Conservation (phyloP, 2,888 invertebrate species). For the Machimus atricapillus region DNA sequence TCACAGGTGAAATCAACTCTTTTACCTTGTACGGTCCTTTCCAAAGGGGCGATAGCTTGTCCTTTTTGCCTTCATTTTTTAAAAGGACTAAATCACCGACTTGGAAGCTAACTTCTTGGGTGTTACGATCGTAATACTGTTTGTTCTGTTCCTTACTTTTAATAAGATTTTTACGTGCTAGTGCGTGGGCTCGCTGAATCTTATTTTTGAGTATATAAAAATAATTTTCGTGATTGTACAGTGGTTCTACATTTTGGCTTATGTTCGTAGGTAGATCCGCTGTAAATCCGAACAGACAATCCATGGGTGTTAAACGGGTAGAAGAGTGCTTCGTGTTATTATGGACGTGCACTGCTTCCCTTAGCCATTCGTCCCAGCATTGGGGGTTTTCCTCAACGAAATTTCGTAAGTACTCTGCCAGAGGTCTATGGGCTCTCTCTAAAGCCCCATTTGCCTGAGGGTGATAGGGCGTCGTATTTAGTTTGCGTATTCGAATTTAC, state of each 20-base stretch:
- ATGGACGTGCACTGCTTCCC: not conserved
- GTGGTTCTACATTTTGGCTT: no score
- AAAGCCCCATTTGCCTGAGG: constrained; percentile 47
- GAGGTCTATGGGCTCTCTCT: not conserved
- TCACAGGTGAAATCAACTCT: not conserved
- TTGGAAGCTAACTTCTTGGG: no score
- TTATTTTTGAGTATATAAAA: not conserved
- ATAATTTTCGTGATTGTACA: no score
- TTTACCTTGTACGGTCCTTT: not conserved
- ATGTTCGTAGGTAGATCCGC: no score
- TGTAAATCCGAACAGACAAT: no score
- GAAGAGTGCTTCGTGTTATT: not conserved
- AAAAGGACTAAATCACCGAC: no score
- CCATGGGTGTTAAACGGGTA: not conserved
- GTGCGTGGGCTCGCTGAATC: not conserved
- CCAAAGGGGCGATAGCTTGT: not conserved
- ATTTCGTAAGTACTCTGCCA: not conserved
- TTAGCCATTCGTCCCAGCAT: not conserved
- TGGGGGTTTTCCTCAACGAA: not conserved
- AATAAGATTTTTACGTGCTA: not conserved
- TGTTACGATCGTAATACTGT: not conserved
- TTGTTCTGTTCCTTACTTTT: not conserved
- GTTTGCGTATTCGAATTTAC: not conserved
- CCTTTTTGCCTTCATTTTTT: no score
- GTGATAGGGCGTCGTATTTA: not conserved